Conservation (phyloP, 2,113 vertebrate genomes). For the Meles meles region DNA sequence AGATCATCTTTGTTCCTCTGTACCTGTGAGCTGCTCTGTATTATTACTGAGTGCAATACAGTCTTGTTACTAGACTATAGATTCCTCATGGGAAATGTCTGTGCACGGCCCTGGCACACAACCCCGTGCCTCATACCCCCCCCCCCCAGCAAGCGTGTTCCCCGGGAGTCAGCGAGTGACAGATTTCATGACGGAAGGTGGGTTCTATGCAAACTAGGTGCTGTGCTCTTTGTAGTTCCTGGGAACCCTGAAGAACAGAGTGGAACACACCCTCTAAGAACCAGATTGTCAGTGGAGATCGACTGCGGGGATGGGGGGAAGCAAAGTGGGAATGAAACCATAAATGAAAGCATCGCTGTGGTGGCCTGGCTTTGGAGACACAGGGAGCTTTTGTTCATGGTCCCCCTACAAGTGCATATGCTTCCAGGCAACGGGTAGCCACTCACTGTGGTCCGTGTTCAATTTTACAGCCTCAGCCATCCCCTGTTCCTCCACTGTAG, state of each 20-base stretch:
- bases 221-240: background rate
- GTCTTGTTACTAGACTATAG: background rate
- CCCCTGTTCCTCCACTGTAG: conserved; percentile 3
- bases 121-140: background rate
- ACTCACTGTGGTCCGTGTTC: conserved; percentile 71
- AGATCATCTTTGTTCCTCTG: background rate
- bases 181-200: background rate
- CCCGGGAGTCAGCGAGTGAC: background rate
- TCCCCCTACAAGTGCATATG: conserved; percentile 26
- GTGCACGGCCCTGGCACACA: background rate
- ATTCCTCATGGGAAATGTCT: background rate
- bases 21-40: background rate
- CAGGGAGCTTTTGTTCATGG: background rate
- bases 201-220: background rate
- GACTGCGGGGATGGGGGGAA: background rate
- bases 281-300: background rate
- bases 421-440: conserved; percentile 44
- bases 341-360: background rate
- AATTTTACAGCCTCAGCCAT: conserved; percentile 9
- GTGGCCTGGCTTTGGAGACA: background rate
- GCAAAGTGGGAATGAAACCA: background rate
- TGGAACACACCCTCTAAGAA: background rate
- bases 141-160: background rate
- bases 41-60: background rate
- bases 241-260: conserved; percentile 3